These are phyloP conservation scores for Lophochroa leadbeateri DNA, from an alignment of 2,113 vertebrate genomes.

Conservation along the genomic window DNA sequence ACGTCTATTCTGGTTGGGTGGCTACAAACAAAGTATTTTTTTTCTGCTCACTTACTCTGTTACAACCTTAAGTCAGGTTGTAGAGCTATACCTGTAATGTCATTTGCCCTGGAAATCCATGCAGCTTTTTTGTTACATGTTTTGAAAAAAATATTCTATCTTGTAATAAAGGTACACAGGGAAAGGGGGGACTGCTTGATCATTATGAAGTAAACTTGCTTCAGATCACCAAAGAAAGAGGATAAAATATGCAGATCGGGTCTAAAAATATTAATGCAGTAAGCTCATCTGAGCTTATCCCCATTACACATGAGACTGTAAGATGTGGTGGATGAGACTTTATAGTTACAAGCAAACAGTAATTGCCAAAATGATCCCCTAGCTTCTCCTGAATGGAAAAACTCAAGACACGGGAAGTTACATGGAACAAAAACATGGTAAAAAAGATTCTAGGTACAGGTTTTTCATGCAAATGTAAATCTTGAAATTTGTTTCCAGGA, in stretches of 20 bases:
- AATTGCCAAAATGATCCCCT: not conserved
- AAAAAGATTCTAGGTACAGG: not conserved
- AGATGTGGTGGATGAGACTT: not conserved
- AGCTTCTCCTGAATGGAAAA: not conserved
- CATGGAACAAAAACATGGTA: not conserved
- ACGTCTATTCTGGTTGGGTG: accelerated
- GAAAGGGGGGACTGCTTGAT: not conserved
- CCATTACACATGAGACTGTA: not conserved
- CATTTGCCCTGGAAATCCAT: not conserved
- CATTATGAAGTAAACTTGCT: not conserved
- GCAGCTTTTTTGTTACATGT: not conserved
- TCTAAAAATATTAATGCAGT: slow-evolving; percentile 9
- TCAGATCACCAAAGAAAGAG: not conserved
- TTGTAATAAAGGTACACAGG: not conserved
- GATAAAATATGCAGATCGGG: not conserved
- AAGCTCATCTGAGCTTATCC: slow-evolving; percentile 2
- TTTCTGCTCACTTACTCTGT: not conserved
- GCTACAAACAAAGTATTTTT: not conserved
- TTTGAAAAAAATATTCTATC: not conserved
- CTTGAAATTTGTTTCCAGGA: not conserved
- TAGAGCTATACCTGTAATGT: not conserved
- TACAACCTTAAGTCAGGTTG: not conserved
- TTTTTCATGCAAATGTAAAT: not conserved
- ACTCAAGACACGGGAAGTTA: not conserved
- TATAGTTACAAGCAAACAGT: not conserved